Evolutionary conservation across 2,113 vertebrate species (phyloP).

Genomic region (Pristiophorus japonicus): DNA sequence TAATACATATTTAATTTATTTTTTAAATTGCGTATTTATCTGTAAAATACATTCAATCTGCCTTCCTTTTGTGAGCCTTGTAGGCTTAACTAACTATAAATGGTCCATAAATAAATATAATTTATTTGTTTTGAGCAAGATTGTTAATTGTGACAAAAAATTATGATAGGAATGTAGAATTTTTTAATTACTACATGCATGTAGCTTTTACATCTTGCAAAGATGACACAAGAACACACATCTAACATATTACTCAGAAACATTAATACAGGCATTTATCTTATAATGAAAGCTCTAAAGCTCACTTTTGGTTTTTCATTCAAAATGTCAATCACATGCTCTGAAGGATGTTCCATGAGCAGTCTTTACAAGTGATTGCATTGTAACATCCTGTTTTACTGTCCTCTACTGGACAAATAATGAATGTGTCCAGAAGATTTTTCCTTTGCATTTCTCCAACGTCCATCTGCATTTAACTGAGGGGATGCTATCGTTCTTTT

Average conservation of each 20-base stretch:
- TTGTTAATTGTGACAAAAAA: too few relatives aligned
- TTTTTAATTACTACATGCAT: too few relatives aligned
- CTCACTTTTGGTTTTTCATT: not conserved
- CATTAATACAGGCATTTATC: too few relatives aligned
- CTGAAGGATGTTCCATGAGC: not conserved
- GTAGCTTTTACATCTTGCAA: too few relatives aligned
- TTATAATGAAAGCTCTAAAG: not conserved
- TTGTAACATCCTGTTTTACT: not conserved
- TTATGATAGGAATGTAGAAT: too few relatives aligned
- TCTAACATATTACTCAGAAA: too few relatives aligned
- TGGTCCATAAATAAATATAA: too few relatives aligned
- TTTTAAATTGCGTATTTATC: not conserved
- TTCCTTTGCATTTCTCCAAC: not conserved
- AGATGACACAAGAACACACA: too few relatives aligned
- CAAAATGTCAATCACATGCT: not conserved
- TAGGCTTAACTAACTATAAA: too few relatives aligned
- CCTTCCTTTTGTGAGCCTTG: too few relatives aligned
- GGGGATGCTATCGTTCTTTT: not conserved
- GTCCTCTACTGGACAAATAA: slow-evolving; percentile 35
- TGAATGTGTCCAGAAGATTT: not conserved
- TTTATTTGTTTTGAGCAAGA: too few relatives aligned
- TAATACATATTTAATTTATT: not conserved
- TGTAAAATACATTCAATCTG: too few relatives aligned
- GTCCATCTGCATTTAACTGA: not conserved
- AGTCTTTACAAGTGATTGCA: not conserved